Evolutionary conservation across 1,140 invertebrate genomes (phyloP), one percentile per base, ranked within the genome.

Genomic region (Atta cephalotes): DNA sequence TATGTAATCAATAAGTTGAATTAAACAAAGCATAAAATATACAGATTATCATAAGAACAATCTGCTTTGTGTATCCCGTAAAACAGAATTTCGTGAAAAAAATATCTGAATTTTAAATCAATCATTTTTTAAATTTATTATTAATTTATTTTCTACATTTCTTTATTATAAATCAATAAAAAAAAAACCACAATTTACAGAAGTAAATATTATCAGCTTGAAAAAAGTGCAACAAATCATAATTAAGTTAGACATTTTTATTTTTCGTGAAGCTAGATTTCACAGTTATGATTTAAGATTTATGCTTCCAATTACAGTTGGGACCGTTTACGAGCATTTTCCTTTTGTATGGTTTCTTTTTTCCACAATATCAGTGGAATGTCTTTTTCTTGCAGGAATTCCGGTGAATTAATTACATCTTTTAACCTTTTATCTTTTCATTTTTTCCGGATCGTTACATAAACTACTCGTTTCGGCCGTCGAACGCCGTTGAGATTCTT

Each of bases 401-500:
- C 35, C 12, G 45, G 1, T 31, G 25, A 62, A 62, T 84, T 74
- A 35, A 84, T 82, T 58, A 28, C 18, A 60, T 51, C 56, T 63
- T 74, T 63, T 39, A 62, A 12, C 4, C 14, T 49, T 6, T 60
- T 74, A 62, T 63, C 45, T 35, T 21, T 39, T 25, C 18, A 21
- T 16, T 82, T 72, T 82, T 58, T 72, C 31, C 25, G 65, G 18
- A 9, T 45, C n/a, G 49, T 81, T 81, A 81, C 21, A 56, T 58
- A 71, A 71, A 14, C 45, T 14, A 25, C 63, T 74, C 25, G 25
- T 18, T 72, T 39, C 12, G 39, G 14, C 1, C 39, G 39, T 10
- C 4, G 21, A 31, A 16, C 25, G 56, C 49, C 25, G 12, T 49
- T 1, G 68, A 28, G 18, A 51, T 21, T 74, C 35, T 82, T 35